A percentile compares a stretch with the other conserved stretches of the same genome.
Conservation (phyloP, 2,113 vertebrate genomes). For the Seriola dumerili region DNA sequence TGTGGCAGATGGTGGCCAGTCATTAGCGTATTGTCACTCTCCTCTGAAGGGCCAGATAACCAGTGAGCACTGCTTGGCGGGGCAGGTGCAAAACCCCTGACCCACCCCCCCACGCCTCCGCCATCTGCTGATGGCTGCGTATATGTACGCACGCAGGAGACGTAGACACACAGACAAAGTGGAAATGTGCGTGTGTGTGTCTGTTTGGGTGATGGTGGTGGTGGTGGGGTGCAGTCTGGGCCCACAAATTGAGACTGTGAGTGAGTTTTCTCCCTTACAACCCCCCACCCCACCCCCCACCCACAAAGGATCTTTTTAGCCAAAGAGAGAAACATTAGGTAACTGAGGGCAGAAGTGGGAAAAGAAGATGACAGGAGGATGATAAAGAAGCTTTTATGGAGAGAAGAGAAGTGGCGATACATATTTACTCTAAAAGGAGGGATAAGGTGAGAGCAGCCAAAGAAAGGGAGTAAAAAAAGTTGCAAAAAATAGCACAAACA, state of each 20-base stretch:
- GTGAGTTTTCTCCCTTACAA: conserved; percentile 41
- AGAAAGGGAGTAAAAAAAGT: conserved; percentile 12
- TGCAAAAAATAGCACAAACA: background rate
- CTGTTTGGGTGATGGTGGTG: background rate
- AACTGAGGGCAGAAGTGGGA: conserved; percentile 15
- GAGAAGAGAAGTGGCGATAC: no score
- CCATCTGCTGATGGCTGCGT: conserved; percentile 76
- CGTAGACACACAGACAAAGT: conserved; percentile 46
- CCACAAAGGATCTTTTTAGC: conserved; percentile 35
- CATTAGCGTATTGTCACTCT: conserved; percentile 90
- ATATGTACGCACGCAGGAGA: conserved; percentile 46
- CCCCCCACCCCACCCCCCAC: conserved; percentile 25
- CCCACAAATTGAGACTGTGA: conserved; percentile 63
- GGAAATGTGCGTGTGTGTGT: conserved; percentile 16
- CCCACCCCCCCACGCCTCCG: conserved; percentile 76
- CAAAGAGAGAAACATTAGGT: conserved; percentile 6
- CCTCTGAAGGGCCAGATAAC: conserved; percentile 85
- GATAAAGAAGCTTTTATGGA: no score
- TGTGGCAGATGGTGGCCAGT: conserved; percentile 88
- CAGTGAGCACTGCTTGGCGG: conserved; percentile 82
- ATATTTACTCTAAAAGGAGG: conserved; percentile 3
- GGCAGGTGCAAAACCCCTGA: conserved; percentile 89
- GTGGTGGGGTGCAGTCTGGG: conserved; percentile 19
- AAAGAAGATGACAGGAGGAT: background rate
- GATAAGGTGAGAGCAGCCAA: background rate